phyloP scores from a whole-genome alignment of 2,113 vertebrate species.

The Indicator indicator region DNA sequence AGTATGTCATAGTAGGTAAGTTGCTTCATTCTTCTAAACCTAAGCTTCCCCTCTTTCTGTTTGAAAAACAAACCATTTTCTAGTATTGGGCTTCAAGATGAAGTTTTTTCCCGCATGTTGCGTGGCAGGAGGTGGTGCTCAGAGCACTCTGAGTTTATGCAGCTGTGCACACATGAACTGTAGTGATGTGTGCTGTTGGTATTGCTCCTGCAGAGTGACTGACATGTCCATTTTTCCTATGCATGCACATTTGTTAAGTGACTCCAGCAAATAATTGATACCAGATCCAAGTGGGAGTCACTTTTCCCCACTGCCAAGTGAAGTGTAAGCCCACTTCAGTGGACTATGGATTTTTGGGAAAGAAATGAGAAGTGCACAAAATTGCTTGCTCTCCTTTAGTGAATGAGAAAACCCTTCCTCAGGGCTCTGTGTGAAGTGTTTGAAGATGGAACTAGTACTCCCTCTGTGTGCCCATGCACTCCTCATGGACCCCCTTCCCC shows the following conservation, averaged over 20 bases:
- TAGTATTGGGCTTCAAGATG: background rate
- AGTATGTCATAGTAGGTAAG: background rate
- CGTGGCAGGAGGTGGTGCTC: background rate
- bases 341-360: background rate
- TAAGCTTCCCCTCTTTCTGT: background rate
- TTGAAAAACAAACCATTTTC: background rate
- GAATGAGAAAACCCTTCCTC: background rate
- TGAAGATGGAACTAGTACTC: background rate
- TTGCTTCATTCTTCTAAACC: background rate
- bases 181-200: background rate
- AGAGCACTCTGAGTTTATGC: background rate
- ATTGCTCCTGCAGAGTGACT: background rate
- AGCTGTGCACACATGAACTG: background rate
- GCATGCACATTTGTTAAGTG: background rate
- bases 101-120: background rate
- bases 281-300: background rate
- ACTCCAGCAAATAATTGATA: background rate
- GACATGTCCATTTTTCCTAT: background rate
- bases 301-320: background rate
- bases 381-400: background rate
- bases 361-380: background rate
- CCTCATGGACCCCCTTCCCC: background rate
- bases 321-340: background rate
- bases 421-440: background rate
- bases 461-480: background rate